Evolutionary conservation across 2,888 invertebrate genomes (phyloP), one percentile per base, ranked within the genome.

Genomic region (Drosophila longiperda): DNA sequence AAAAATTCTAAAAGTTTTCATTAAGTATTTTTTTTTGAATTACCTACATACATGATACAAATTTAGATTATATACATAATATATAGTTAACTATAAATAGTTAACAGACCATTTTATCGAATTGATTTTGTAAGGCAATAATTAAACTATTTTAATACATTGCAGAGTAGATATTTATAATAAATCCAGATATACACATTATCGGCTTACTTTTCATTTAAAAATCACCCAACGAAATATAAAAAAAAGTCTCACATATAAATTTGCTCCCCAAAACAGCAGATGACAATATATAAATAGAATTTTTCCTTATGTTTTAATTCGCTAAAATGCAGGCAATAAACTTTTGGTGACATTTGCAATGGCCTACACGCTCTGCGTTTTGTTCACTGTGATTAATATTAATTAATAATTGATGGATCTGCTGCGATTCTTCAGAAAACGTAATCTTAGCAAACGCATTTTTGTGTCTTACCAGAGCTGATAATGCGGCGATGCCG

Each of bases 361-460:
- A 75, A 55, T 74, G 83, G 71, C 64, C 79, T 84, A 81, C 82
- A 67, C 75, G 75, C 71, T 75, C 63, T 42, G 38, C 65, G 66
- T 67, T 69, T 59, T 59, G 64, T 58, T 17, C 59, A 64, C 64
- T 42, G 40, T 71, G 74, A 87, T 75, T 83, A 65, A 86, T 87
- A 45, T 50, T 71, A 70, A 78, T 72, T 83, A 66, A 88, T 89
- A 64, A 66, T 66, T 71, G 48, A 63, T 63, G 55, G 26, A 34
- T n/a, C 40, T 23, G 45, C 38, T 72, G 23, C 55, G 74, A 65
- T 20, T 45, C 32, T 32, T 33, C 20, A 29, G 36, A 23, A 38
- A 60, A 42, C 79, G 55, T 69, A 73, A 65, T 68, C 87, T 45
- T 66, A 8, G 60, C 70, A 79, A 84, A 84, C 84, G 89, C 89